These are phyloP conservation scores for Lagopus leucura DNA, from an alignment of 2,113 vertebrate genomes.

Conservation along the genomic window DNA sequence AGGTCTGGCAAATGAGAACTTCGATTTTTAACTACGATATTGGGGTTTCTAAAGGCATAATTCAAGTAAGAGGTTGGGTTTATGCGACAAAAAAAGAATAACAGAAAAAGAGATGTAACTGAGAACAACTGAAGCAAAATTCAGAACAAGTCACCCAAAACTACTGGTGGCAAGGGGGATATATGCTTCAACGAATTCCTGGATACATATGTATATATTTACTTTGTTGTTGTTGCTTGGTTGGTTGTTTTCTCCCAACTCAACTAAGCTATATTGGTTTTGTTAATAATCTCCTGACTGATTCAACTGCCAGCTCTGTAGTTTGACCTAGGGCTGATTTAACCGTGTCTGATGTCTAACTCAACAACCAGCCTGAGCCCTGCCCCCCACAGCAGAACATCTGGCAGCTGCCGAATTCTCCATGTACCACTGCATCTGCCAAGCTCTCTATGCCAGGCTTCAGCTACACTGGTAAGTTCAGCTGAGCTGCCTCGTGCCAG, in stretches of 20 bases:
- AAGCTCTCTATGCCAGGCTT: background rate
- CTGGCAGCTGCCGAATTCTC: background rate
- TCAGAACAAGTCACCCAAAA: background rate
- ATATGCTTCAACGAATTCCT: background rate
- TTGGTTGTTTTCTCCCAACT: accelerated
- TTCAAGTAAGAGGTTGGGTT: background rate
- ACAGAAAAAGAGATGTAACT: background rate
- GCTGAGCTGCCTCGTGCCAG: background rate
- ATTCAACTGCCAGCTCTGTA: background rate
- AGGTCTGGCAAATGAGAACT: background rate
- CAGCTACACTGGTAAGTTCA: background rate
- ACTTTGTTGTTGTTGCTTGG: background rate
- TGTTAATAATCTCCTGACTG: background rate
- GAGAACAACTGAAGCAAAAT: background rate
- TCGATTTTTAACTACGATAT: background rate
- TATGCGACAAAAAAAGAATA: background rate
- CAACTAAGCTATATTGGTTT: background rate
- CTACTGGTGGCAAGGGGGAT: accelerated
- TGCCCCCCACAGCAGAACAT: background rate
- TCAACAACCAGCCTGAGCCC: background rate
- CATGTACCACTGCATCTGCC: background rate
- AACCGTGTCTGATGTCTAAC: background rate
- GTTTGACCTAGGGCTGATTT: background rate
- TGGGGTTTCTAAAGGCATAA: background rate
- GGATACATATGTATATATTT: background rate